Percentiles rank a stretch among this genome's conserved stretches.
phyloP scores from a whole-genome alignment of 2,888 invertebrate genomes.

The Himalopsyche tibetana region DNA sequence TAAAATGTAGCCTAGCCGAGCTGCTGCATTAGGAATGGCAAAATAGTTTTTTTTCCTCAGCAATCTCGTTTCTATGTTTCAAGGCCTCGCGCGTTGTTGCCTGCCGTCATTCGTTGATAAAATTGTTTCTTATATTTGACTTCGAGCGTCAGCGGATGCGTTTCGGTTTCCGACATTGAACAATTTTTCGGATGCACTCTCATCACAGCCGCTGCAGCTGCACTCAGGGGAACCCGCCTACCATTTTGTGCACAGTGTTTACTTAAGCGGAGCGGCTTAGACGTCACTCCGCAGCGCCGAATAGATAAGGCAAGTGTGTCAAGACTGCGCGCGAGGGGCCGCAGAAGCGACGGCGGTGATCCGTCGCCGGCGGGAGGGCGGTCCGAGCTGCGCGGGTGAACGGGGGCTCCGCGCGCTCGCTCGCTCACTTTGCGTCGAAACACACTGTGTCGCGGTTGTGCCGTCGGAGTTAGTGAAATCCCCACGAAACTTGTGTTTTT shows the following conservation, averaged over 20 bases:
- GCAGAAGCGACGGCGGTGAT: conserved; percentile 58
- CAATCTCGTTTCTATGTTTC: conserved; percentile 66
- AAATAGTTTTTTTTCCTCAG: not conserved
- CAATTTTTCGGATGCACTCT: not conserved
- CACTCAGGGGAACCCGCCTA: not conserved
- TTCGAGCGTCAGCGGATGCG: not conserved
- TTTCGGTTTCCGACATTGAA: not conserved
- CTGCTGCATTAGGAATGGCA: not conserved
- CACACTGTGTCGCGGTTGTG: conserved; percentile 53
- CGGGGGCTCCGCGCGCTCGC: conserved; percentile 67
- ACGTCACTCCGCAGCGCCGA: conserved; percentile 59
- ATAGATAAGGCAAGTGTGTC: conserved; percentile 66
- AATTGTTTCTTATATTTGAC: not conserved
- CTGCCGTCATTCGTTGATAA: not conserved
- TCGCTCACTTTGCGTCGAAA: conserved; percentile 55
- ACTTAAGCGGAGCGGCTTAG: conserved; percentile 35
- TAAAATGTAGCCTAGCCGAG: not conserved
- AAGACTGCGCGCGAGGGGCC: conserved; percentile 63
- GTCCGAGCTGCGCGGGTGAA: conserved; percentile 67
- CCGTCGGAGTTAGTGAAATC: conserved; percentile 38
- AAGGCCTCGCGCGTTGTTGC: conserved; percentile 44
- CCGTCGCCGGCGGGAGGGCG: conserved; percentile 66
- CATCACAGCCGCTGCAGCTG: conserved; percentile 37
- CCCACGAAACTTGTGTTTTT: not conserved
- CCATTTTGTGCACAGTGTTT: conserved; percentile 36